phyloP scores from a whole-genome alignment of 2,888 invertebrate species.

The Hydroisotoma schaefferi region DNA sequence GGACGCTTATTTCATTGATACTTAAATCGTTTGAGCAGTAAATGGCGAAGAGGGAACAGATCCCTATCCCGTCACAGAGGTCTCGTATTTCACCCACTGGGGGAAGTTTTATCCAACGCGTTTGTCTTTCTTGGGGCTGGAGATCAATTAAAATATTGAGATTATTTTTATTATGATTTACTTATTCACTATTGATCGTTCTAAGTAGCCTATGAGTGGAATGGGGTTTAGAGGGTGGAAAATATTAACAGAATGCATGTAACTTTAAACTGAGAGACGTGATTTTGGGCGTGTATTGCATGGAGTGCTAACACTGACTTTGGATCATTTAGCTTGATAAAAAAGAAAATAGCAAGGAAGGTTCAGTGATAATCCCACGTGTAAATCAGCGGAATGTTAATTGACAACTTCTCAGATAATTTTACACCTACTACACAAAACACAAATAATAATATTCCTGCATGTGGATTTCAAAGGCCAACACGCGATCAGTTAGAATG shows the following conservation, averaged over 20 bases:
- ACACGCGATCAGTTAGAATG: too few species aligned
- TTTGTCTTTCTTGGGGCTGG: conserved; percentile 31
- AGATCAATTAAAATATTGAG: too few species aligned
- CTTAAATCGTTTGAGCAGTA: conserved; percentile 46
- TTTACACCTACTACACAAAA: too few species aligned
- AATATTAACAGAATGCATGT: not conserved
- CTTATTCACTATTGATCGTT: not conserved
- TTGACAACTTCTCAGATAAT: too few species aligned
- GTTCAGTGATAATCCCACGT: too few species aligned
- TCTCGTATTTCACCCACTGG: conserved; percentile 44
- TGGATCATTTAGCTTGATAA: too few species aligned
- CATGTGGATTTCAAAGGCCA: too few species aligned
- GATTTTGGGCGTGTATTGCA: too few species aligned
- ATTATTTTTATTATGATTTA: not conserved
- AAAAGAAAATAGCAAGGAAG: too few species aligned
- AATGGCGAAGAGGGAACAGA: conserved; percentile 44
- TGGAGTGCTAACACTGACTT: too few species aligned
- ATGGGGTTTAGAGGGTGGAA: not conserved
- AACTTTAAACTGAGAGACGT: not conserved
- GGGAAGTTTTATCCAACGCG: conserved; percentile 41
- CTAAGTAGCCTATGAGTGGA: not conserved
- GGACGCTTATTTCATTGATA: conserved; percentile 41
- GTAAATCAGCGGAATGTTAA: too few species aligned
- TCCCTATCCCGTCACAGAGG: conserved; percentile 45
- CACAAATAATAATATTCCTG: too few species aligned